Evolutionary conservation across 2,888 invertebrate species (phyloP), one percentile per base, ranked within the genome.

Genomic region (Agelastica alni): DNA sequence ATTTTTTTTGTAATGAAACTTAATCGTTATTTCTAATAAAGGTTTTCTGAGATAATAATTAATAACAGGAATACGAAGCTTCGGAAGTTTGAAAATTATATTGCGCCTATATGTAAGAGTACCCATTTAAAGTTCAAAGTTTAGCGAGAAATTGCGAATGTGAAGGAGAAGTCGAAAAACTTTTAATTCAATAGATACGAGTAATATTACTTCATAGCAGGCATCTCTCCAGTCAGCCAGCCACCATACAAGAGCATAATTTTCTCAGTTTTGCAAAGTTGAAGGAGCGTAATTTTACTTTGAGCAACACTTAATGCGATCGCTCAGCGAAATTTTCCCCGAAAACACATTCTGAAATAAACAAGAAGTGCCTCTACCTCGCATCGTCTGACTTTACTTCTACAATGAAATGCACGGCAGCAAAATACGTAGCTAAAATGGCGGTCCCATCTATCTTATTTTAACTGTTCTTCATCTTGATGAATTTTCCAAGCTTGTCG

Each of bases 401-500:
- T 60, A 66, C 72, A 75, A 75, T 74, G 74, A 75, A 74, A 74
- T 73, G 74, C 73, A 71, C 59, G 72, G 69, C 70, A 69, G 71
- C 71, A 72, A 72, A 73, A 70, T 72, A 71, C 68, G 67, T 67
- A 69, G 67, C 71, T 68, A 72, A 71, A 73, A 73, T 73, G 74
- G 74, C 72, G 70, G 70, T 70, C 71, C 65, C 73, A 74, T 74
- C 74, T 71, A 72, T 74, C 74, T 74, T 74, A 74, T 74, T 74
- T 73, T 73, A 73, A 66, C 68, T 62, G 69, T 72, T 73, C 72
- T 72, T 72, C 71, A 68, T 67, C 70, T 70, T 68, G 68, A 69
- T 68, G 63, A 69, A 63, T 71, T 71, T 69, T 67, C 66, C 68
- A 55, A 31, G 52, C 36, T 44, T 22, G 17, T 32, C 41, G 41